phyloP scores from a whole-genome alignment of 2,113 vertebrate species.

The Larimichthys crocea region DNA sequence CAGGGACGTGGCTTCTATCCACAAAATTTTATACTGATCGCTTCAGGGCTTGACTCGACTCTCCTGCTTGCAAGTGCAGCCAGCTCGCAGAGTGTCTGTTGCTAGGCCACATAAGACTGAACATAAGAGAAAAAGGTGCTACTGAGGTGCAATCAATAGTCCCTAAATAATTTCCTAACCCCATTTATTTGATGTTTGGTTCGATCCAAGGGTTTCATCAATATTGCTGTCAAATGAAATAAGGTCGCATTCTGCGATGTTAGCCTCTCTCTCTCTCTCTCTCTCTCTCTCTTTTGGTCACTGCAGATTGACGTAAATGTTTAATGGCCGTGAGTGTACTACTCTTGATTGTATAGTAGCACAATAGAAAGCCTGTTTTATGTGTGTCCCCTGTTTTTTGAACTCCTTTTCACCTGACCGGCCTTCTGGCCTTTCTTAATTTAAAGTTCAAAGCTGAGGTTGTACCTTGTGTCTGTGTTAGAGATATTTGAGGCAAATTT shows the following conservation, averaged over 20 bases:
- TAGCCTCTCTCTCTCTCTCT: neutral
- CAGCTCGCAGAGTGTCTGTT: constrained; percentile 21
- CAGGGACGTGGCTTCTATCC: constrained; percentile 28
- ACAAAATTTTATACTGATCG: constrained; percentile 36
- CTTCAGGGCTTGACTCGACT: constrained; percentile 9
- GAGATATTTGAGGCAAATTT: constrained; percentile 14
- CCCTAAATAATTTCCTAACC: constrained; percentile 64
- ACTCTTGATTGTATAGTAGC: constrained; percentile 5
- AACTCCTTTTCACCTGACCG: neutral
- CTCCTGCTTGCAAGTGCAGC: constrained; percentile 23
- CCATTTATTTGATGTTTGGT: constrained; percentile 44
- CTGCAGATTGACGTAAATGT: constrained; percentile 67
- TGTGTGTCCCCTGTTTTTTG: neutral
- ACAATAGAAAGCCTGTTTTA: neutral
- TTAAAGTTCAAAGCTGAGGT: constrained; percentile 18
- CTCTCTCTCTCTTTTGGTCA: neutral
- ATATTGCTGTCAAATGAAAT: constrained; percentile 61
- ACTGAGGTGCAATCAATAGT: constrained; percentile 55
- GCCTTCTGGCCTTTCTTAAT: neutral
- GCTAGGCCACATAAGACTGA: constrained; percentile 35
- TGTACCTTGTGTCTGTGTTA: constrained; percentile 13
- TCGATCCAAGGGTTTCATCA: constrained; percentile 48
- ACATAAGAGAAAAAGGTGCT: constrained; percentile 39
- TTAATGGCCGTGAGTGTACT: constrained; percentile 63
- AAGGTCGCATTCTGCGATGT: constrained; percentile 43